Evolutionary conservation across 53 echinoderm and acorn worm genomes (phyloP).

Genomic region (Echinarachnius parma): DNA sequence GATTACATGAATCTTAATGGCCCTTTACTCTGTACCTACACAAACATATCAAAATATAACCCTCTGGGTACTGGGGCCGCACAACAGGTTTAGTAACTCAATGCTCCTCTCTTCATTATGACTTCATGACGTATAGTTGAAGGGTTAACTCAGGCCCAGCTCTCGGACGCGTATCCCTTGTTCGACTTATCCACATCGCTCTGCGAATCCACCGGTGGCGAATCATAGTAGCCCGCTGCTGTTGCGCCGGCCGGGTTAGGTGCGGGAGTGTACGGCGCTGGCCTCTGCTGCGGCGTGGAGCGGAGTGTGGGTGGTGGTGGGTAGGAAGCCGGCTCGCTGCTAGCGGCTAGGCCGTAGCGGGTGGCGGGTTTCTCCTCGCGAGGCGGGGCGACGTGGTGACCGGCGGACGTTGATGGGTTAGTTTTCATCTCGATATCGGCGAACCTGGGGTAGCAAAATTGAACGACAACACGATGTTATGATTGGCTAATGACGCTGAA

Average conservation of each 20-base stretch:
- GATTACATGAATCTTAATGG: too few species aligned
- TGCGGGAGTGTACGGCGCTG: background rate
- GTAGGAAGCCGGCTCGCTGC: slow-evolving; percentile 3
- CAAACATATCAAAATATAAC: too few species aligned
- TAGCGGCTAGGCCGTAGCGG: background rate
- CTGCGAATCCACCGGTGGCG: background rate
- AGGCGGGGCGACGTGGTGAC: slow-evolving; percentile 4
- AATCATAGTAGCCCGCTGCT: slow-evolving; percentile 4
- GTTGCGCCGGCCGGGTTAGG: background rate
- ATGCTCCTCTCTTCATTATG: too few species aligned
- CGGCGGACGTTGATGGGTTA: background rate
- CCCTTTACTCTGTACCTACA: too few species aligned
- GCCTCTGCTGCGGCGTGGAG: too few species aligned
- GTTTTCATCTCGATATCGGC: slow-evolving; percentile 40
- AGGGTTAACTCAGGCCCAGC: slow-evolving; percentile 18
- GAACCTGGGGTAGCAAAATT: too few species aligned
- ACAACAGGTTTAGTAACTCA: too few species aligned
- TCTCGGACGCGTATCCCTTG: slow-evolving; percentile 40
- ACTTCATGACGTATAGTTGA: too few species aligned
- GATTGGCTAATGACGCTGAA: too few species aligned
- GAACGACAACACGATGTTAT: too few species aligned
- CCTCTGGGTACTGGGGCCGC: too few species aligned
- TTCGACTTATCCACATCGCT: slow-evolving; percentile 5
- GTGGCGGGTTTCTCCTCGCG: slow-evolving; percentile 1
- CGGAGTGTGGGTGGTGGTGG: background rate